Evolutionary conservation across 1,140 invertebrate species (phyloP).

Genomic region (Muscidifurax raptorellus): DNA sequence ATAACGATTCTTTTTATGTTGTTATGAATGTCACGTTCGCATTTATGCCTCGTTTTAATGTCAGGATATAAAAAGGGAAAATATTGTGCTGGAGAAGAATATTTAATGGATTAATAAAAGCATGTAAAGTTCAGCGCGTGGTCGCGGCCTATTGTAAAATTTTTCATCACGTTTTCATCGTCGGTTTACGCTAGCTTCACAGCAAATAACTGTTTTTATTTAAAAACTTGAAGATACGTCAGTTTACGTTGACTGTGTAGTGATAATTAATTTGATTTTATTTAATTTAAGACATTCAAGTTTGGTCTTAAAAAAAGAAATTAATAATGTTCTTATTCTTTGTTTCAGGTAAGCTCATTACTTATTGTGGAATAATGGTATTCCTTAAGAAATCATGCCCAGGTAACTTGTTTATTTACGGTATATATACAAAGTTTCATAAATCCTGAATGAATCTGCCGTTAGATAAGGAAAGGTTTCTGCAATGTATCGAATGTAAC

Average conservation of each 20-base stretch:
- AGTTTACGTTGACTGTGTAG: not conserved
- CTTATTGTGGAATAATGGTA: not conserved
- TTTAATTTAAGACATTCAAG: not conserved
- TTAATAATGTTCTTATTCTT: not conserved
- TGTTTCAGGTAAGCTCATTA: not conserved
- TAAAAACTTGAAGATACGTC: not conserved
- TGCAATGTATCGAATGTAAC: no score
- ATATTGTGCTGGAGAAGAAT: not conserved
- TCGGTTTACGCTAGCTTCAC: not conserved
- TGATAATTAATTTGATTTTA: not conserved
- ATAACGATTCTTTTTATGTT: slow-evolving; percentile 5
- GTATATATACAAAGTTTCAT: no score
- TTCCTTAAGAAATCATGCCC: not conserved
- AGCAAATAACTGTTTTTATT: not conserved
- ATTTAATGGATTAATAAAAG: slow-evolving; percentile 28
- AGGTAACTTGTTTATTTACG: not conserved
- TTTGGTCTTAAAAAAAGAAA: no score
- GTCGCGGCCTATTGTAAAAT: not conserved
- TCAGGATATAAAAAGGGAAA: not conserved
- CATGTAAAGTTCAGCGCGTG: slow-evolving; percentile 4
- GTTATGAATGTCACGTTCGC: slow-evolving; percentile 11
- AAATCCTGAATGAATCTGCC: no score
- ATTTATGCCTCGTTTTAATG: slow-evolving; percentile 1
- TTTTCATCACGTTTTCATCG: not conserved
- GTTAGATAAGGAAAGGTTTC: no score